Percentiles rank a stretch among this genome's conserved stretches.
Evolutionary conservation across 2,888 invertebrate species (phyloP).

Genomic region (Drepana falcataria): DNA sequence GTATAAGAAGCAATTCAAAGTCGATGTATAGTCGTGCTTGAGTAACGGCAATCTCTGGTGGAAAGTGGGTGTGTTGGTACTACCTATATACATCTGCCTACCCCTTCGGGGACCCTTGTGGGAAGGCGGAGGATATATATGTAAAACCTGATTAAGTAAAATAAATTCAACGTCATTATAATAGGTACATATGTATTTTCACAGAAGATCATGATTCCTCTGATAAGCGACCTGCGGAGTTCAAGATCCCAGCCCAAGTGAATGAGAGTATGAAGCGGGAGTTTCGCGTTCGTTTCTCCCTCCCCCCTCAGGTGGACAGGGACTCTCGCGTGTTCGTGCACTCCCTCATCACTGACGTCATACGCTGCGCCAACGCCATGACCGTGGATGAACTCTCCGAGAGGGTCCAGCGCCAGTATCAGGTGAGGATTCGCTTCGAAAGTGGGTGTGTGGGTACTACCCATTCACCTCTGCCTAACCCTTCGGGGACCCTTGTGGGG

Average conservation of each 20-base stretch:
- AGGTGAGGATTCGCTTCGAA: constrained; percentile 46
- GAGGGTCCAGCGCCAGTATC: constrained; percentile 93
- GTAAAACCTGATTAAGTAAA: too few relatives aligned
- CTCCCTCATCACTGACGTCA: constrained; percentile 81
- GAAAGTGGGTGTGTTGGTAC: too few relatives aligned
- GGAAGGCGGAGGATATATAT: too few relatives aligned
- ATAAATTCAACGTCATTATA: too few relatives aligned
- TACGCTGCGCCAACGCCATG: constrained; percentile 78
- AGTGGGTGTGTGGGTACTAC: too few relatives aligned
- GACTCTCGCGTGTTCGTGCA: constrained; percentile 85
- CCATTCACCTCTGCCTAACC: too few relatives aligned
- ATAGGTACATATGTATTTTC: not conserved
- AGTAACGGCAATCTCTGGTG: too few relatives aligned
- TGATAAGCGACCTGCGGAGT: constrained; percentile 49
- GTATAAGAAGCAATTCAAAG: too few relatives aligned
- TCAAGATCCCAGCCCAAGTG: constrained; percentile 57
- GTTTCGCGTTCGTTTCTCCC: constrained; percentile 68
- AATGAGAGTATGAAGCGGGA: constrained; percentile 63
- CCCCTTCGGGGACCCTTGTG: too few relatives aligned
- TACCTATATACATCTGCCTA: too few relatives aligned
- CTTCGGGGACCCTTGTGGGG: too few relatives aligned
- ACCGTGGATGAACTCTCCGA: constrained; percentile 93
- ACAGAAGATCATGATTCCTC: constrained; percentile 53
- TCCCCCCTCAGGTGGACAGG: constrained; percentile 63
- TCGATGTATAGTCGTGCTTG: too few relatives aligned